Percentiles rank a stretch among this genome's conserved stretches.
phyloP scores from a whole-genome alignment of 2,797 vertebrate genomes.

The Siniperca obscura region DNA sequence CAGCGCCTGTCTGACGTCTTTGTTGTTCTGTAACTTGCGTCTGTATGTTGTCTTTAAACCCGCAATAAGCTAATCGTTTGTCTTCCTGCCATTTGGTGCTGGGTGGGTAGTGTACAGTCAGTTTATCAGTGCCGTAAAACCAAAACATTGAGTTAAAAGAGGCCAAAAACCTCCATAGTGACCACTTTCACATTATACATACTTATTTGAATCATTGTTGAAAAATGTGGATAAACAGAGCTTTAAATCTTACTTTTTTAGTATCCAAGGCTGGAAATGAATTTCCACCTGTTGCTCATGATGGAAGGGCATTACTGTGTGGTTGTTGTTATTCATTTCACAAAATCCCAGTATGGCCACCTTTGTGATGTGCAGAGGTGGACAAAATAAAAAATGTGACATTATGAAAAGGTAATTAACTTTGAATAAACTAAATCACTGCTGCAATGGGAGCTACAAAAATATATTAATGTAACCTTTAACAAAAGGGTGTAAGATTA shows the following conservation, averaged over 20 bases:
- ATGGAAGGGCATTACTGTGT: not conserved
- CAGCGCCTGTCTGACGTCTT: conserved; percentile 7
- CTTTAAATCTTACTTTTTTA: not conserved
- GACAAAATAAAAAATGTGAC: conserved; percentile 7
- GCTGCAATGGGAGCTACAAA: not conserved
- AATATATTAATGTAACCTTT: conserved; percentile 19
- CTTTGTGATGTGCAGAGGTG: not conserved
- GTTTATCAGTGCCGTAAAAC: not conserved
- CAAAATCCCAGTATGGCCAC: not conserved
- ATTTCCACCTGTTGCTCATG: not conserved
- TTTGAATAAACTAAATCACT: conserved; percentile 16
- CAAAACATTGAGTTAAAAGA: conserved; percentile 7
- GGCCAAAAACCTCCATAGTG: not conserved
- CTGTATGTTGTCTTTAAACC: conserved; percentile 6
- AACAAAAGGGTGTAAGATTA: not conserved
- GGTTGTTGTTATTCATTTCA: conserved; percentile 9
- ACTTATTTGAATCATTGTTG: not conserved
- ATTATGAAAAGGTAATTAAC: conserved; percentile 7
- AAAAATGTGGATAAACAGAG: not conserved
- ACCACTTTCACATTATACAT: not conserved
- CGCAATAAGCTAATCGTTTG: not conserved
- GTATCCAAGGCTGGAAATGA: not conserved
- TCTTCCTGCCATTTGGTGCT: not conserved
- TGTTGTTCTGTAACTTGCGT: conserved; percentile 17
- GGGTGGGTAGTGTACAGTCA: not conserved